A percentile compares a stretch with the other conserved stretches of the same genome.
Evolutionary conservation across 2,113 vertebrate genomes (phyloP).

Genomic region (Morphnarchus princeps): DNA sequence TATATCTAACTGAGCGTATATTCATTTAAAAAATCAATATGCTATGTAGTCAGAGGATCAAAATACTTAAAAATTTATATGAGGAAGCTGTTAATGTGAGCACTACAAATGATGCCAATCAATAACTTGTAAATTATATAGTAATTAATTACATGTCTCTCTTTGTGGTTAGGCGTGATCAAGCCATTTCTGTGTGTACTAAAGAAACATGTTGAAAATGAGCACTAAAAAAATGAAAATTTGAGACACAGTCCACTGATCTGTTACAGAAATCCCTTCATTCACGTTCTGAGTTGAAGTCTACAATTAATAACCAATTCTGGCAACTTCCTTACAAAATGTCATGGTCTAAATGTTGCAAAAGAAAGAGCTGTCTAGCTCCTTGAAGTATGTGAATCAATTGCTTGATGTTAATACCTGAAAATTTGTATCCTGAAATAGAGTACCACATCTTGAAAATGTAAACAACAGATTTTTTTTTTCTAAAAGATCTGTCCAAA

Average conservation of each 20-base stretch:
- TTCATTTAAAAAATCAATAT: slow-evolving; percentile 18
- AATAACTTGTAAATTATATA: slow-evolving; percentile 17
- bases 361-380: neutral
- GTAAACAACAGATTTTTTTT: slow-evolving; percentile 52
- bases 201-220: neutral
- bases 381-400: neutral
- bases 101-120: neutral
- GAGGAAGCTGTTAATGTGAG: neutral
- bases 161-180: neutral
- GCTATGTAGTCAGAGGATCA: neutral
- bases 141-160: slow-evolving; percentile 18
- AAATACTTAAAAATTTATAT: slow-evolving; percentile 24
- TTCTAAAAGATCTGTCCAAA: slow-evolving; percentile 66
- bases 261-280: slow-evolving; percentile 13
- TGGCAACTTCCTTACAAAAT: slow-evolving; percentile 28
- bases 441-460: slow-evolving; percentile 38
- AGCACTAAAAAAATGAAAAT: neutral
- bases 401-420: slow-evolving; percentile 7
- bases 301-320: slow-evolving; percentile 2
- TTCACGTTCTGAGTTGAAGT: neutral
- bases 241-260: neutral
- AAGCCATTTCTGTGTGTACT: neutral
- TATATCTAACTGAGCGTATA: neutral
- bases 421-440: slow-evolving; percentile 22
- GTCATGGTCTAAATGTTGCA: slow-evolving; percentile 1